phyloP scores from a whole-genome alignment of 1,140 invertebrate genomes.

The Drosophila arizonae region DNA sequence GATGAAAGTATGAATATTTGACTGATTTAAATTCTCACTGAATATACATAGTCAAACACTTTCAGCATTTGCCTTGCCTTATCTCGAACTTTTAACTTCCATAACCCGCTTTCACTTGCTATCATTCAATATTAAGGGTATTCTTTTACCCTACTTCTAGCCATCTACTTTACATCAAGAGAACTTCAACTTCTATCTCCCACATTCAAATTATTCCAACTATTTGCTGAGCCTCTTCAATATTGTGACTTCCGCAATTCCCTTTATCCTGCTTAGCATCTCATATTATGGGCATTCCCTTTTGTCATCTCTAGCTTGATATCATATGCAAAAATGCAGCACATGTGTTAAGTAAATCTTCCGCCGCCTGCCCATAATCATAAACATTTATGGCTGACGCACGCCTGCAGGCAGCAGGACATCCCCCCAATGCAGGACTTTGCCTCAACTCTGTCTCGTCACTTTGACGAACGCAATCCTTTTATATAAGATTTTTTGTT shows the following conservation, averaged over 20 bases:
- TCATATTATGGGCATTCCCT: background rate
- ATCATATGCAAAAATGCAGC: constrained; percentile 78
- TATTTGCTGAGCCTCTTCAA: too few relatives aligned
- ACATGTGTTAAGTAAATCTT: constrained; percentile 80
- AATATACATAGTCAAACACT: too few relatives aligned
- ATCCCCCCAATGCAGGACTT: constrained; percentile 43
- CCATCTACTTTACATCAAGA: too few relatives aligned
- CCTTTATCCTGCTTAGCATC: background rate
- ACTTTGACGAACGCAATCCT: constrained; percentile 79
- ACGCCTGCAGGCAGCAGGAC: constrained; percentile 51
- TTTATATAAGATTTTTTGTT: constrained; percentile 38
- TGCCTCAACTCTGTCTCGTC: constrained; percentile 44
- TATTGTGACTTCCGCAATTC: background rate
- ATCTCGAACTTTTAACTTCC: background rate
- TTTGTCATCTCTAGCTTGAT: constrained; percentile 46
- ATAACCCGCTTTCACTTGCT: background rate
- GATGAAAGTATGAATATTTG: too few relatives aligned
- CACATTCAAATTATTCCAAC: too few relatives aligned
- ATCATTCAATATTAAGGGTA: background rate
- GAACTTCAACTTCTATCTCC: too few relatives aligned
- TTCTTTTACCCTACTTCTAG: background rate
- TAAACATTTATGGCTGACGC: constrained; percentile 77
- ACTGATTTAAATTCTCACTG: too few relatives aligned
- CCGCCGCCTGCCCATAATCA: constrained; percentile 71
- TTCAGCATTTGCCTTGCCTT: too few relatives aligned